Conservation (phyloP, 2,113 vertebrate species). For the Felis chaus region DNA sequence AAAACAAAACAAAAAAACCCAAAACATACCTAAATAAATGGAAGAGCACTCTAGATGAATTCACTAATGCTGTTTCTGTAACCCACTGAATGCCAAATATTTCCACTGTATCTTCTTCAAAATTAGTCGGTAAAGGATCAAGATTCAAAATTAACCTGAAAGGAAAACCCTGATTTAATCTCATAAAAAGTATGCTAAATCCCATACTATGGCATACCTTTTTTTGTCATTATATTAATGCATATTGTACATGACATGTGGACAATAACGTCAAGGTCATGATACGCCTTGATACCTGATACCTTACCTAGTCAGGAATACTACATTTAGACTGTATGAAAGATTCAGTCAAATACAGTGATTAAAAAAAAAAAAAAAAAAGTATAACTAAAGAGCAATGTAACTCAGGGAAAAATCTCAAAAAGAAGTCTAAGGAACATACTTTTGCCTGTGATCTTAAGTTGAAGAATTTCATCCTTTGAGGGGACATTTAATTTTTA, state of each 20-base stretch:
- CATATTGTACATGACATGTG: background rate
- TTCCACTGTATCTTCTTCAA: constrained; percentile 91
- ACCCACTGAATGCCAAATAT: constrained; percentile 96
- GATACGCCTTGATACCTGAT: background rate
- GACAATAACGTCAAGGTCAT: background rate
- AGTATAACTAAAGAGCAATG: background rate
- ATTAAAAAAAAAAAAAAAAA: constrained; percentile 21
- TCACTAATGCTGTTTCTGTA: constrained; percentile 93
- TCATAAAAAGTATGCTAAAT: background rate
- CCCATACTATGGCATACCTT: background rate
- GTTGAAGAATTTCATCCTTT: background rate
- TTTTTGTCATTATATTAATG: background rate
- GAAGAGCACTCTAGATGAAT: constrained; percentile 93
- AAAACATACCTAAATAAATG: constrained; percentile 92
- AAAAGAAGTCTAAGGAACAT: background rate
- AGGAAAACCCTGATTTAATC: constrained; percentile 69
- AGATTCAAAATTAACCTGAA: constrained; percentile 92
- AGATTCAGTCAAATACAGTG: background rate
- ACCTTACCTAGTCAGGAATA: background rate
- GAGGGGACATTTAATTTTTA: background rate
- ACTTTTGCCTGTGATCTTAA: background rate
- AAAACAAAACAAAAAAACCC: background rate
- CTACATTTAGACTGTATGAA: background rate
- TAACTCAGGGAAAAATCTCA: background rate
- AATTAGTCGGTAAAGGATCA: constrained; percentile 94